Evolutionary conservation across 2,113 vertebrate genomes (phyloP).

Genomic region (Phycodurus eques): DNA sequence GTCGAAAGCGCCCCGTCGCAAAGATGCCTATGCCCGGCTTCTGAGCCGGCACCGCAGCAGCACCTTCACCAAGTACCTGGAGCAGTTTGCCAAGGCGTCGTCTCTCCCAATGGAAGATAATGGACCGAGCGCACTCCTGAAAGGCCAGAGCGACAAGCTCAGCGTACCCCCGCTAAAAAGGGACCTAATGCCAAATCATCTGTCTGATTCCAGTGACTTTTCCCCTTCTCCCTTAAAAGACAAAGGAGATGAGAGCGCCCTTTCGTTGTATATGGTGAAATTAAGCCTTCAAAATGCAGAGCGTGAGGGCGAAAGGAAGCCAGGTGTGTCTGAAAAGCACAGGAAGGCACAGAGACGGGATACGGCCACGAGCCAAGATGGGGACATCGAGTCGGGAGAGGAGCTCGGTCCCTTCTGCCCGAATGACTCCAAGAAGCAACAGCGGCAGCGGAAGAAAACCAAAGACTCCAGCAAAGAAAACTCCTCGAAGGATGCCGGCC

Average conservation of each 20-base stretch:
- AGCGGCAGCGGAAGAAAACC: slow-evolving; percentile 53
- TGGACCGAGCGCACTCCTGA: slow-evolving; percentile 22
- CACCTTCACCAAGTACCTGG: slow-evolving; percentile 76
- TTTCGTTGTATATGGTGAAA: slow-evolving; percentile 67
- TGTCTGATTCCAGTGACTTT: slow-evolving; percentile 61
- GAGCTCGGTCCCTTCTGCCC: slow-evolving; percentile 40
- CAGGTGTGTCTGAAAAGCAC: slow-evolving; percentile 38
- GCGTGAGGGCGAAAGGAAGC: slow-evolving; percentile 40
- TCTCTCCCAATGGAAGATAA: slow-evolving; percentile 62
- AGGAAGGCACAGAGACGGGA: slow-evolving; percentile 55
- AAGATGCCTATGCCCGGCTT: slow-evolving; percentile 81
- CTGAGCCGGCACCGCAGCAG: slow-evolving; percentile 82
- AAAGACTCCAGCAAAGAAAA: slow-evolving; percentile 29
- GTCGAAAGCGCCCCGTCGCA: slow-evolving; percentile 63
- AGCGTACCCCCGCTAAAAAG: slow-evolving; percentile 45
- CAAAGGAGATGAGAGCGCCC: slow-evolving; percentile 58
- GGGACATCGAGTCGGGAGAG: slow-evolving; percentile 70
- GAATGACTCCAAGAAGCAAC: slow-evolving; percentile 39
- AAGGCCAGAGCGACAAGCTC: slow-evolving; percentile 42
- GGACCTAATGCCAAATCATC: slow-evolving; percentile 44
- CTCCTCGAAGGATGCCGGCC: slow-evolving; percentile 1
- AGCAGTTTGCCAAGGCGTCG: slow-evolving; percentile 71
- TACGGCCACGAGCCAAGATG: slow-evolving; percentile 61
- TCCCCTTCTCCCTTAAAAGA: slow-evolving; percentile 53
- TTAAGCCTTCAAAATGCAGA: slow-evolving; percentile 30